Percentiles rank a stretch among this genome's conserved stretches.
Evolutionary conservation across 92 coral and sea anemone species (phyloP).

Genomic region (Anthopleura xanthogrammica): DNA sequence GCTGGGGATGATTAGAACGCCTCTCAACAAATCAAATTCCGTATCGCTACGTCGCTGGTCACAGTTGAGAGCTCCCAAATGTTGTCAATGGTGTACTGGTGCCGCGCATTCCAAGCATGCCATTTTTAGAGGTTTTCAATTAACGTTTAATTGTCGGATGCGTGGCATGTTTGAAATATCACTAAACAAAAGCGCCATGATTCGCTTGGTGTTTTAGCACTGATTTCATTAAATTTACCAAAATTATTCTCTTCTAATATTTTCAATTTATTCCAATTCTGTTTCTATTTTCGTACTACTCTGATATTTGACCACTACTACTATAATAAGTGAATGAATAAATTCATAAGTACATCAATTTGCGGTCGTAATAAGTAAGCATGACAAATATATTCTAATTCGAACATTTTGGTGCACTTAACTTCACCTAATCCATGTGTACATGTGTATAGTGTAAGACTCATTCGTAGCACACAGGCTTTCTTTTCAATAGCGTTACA

Average conservation of each 20-base stretch:
- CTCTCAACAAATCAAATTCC: neutral
- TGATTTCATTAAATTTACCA: neutral
- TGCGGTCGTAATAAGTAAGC: neutral
- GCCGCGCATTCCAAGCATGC: constrained; percentile 27
- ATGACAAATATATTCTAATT: neutral
- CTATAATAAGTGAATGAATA: neutral
- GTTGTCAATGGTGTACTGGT: constrained; percentile 6
- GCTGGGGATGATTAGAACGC: neutral
- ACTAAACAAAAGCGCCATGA: constrained; percentile 1
- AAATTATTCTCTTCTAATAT: neutral
- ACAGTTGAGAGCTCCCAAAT: constrained; percentile 16
- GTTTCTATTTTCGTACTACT: neutral
- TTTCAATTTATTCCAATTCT: neutral
- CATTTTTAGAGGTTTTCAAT: constrained; percentile 18
- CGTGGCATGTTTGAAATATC: constrained; percentile 28
- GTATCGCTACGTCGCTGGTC: constrained; percentile 7
- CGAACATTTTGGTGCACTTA: neutral
- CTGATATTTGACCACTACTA: neutral
- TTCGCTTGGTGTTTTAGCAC: neutral
- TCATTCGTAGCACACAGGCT: neutral
- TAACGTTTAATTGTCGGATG: constrained; percentile 17
- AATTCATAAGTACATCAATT: constrained; percentile 1
- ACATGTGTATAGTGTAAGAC: neutral
- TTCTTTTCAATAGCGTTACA: neutral
- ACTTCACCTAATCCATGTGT: neutral